Evolutionary conservation across 23 tunicate genomes (phyloP).

Genomic region (Halocynthia roretzi): DNA sequence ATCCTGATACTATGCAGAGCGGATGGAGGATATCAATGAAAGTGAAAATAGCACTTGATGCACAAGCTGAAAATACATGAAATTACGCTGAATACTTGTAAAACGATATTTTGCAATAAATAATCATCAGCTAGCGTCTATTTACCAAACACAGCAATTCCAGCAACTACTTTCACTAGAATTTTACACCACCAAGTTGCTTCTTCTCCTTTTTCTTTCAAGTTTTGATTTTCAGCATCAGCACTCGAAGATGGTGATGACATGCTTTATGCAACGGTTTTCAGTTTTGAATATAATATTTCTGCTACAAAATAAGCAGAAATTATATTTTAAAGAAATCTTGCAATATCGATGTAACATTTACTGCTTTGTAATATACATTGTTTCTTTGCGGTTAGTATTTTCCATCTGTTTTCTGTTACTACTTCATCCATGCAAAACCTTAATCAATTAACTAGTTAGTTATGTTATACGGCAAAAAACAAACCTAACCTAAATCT

Average conservation of each 20-base stretch:
- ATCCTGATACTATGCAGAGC: slow-evolving; percentile 34
- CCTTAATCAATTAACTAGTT: too few species aligned
- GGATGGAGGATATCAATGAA: slow-evolving; percentile 26
- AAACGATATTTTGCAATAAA: not conserved
- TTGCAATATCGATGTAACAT: too few species aligned
- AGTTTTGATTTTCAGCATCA: not conserved
- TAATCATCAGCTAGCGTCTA: not conserved
- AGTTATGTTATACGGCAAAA: too few species aligned
- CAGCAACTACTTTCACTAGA: slow-evolving; percentile 54
- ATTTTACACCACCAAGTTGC: slow-evolving; percentile 93
- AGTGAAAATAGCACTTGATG: slow-evolving; percentile 15
- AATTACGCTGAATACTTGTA: not conserved
- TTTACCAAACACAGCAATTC: slow-evolving; percentile 69
- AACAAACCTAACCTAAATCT: too few species aligned
- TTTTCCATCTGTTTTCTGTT: too few species aligned
- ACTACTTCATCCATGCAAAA: too few species aligned
- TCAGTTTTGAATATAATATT: too few species aligned
- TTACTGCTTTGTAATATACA: too few species aligned
- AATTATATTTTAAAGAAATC: too few species aligned
- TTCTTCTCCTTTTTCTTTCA: slow-evolving; percentile 26
- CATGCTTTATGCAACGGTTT: not conserved
- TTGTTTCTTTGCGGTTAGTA: too few species aligned
- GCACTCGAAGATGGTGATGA: not conserved
- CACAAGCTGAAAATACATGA: slow-evolving; percentile 24
- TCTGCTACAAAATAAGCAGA: too few species aligned